Base-by-base conservation (phyloP, 2,113 vertebrate genomes). In the Eolophus roseicapilla region DNA sequence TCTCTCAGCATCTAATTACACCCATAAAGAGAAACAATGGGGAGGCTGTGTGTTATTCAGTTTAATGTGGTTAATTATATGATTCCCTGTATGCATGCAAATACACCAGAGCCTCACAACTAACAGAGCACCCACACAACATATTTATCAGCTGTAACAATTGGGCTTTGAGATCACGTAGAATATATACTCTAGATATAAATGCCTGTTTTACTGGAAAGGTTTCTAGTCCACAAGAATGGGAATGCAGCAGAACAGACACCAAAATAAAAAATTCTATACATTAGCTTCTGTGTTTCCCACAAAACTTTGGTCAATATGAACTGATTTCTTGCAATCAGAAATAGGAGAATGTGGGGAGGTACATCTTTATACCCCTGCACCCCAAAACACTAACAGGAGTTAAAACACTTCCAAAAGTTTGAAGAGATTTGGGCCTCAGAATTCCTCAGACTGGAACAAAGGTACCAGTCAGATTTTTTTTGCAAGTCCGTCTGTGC, bases 1-100 rank as follows among this genome's bases (percentile, higher is more conserved):
- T 90, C 62, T 90, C 90, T 92, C 59, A 43, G 81, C 83, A 88
- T 92, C 95, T 93, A 94, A 93, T 95, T 91, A 82, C 41, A 92
- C 37, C 59, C 71, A 84, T 70, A 85, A 96, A 88, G 76, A 85
- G 59, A 64, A 86, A 95, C 92, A 93, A 95, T 91, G 35, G 53
- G 62, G 67, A 69, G 70, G 70, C 74, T 94, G 67, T 91, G 50
- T 65, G 59, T 49, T 91, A 86, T 12, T 74, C 77, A 73, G 63
- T 90, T 71, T 91, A 77, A 86, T 84, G 50, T 7, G 50, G 77
- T 88, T 96, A 94, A 90, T 90, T 80, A 94, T 69, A 90, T 7
- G 21, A 37, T 74, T 86, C 78, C 69, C 70, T 63, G 15, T 80
- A 76, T 39, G 62, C 75, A 82, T 64, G 81, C 78, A 94, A 88